These are phyloP conservation scores for Sinocyclocheilus rhinocerous DNA, from an alignment of 2,113 vertebrate genomes.

Conservation along the genomic window DNA sequence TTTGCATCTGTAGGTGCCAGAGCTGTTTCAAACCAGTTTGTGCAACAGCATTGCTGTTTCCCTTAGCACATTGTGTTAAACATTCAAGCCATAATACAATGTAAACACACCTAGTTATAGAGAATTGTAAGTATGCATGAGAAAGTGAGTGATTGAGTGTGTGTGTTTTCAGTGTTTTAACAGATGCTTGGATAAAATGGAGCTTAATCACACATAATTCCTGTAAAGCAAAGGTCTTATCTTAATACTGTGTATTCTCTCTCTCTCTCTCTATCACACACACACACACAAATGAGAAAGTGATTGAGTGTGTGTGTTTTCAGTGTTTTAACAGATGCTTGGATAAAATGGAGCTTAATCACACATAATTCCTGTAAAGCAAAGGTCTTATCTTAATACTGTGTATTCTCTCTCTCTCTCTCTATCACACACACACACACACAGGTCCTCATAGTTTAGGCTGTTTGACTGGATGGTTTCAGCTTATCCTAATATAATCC, in stretches of 20 bases:
- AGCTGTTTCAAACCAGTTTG: neutral
- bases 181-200: slow-evolving; percentile 26
- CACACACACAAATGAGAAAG: too few species aligned
- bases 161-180: slow-evolving; percentile 22
- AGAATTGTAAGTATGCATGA: neutral
- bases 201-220: slow-evolving; percentile 32
- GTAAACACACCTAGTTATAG: neutral
- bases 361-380: too few species aligned
- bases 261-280: neutral
- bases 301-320: too few species aligned
- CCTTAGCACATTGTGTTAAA: neutral
- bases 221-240: slow-evolving; percentile 31
- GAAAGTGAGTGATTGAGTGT: neutral
- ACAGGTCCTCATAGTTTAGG: neutral
- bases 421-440: too few species aligned
- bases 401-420: too few species aligned
- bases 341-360: too few species aligned
- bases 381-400: too few species aligned
- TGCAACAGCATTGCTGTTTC: neutral
- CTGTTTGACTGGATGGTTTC: slow-evolving; percentile 1
- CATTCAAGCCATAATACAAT: neutral
- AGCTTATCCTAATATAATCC: slow-evolving; percentile 40
- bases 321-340: too few species aligned
- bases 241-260: slow-evolving; percentile 28
- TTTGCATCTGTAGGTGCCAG: too few species aligned